phyloP scores from a whole-genome alignment of 2,113 vertebrate genomes.

The Nothobranchius furzeri region DNA sequence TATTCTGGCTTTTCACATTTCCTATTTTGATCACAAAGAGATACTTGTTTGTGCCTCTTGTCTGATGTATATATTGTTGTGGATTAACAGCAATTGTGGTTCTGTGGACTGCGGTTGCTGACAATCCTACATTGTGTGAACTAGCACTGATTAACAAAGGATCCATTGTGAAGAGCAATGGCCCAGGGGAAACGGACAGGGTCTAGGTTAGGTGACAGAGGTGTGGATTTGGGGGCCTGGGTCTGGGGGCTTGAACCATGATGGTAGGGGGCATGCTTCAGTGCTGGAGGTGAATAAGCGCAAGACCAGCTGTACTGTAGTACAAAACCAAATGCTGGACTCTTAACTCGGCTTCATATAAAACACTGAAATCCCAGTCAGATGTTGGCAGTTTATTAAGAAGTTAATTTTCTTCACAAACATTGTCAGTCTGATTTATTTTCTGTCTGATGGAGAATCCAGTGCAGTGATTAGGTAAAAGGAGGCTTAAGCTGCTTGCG shows the following conservation, averaged over 20 bases:
- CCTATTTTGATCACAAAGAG: slow-evolving; percentile 60
- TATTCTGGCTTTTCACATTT: slow-evolving; percentile 61
- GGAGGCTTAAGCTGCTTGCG: slow-evolving; percentile 56
- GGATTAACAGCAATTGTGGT: slow-evolving; percentile 62
- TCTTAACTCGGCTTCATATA: slow-evolving; percentile 10
- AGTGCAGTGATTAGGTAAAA: slow-evolving; percentile 42
- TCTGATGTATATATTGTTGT: slow-evolving; percentile 54
- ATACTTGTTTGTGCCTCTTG: slow-evolving; percentile 63
- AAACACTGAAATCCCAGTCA: slow-evolving; percentile 15
- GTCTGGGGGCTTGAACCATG: slow-evolving; percentile 47
- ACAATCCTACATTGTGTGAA: slow-evolving; percentile 76
- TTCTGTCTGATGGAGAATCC: slow-evolving; percentile 25
- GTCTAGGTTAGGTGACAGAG: slow-evolving; percentile 66
- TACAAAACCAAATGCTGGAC: slow-evolving; percentile 18
- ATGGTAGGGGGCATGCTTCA: slow-evolving; percentile 12
- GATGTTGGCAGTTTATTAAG: slow-evolving; percentile 39
- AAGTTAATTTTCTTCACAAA: slow-evolving; percentile 28
- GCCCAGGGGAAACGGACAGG: slow-evolving; percentile 54
- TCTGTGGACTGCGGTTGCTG: slow-evolving; percentile 58
- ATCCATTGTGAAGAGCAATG: slow-evolving; percentile 66
- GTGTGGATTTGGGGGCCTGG: slow-evolving; percentile 59
- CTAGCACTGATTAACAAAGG: slow-evolving; percentile 71
- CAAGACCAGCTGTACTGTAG: slow-evolving; percentile 31
- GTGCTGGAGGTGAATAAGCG: slow-evolving; percentile 1
- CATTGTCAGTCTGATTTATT: slow-evolving; percentile 46